Base-by-base conservation (phyloP, 2,888 invertebrate genomes). In the Monochamus alternatus region DNA sequence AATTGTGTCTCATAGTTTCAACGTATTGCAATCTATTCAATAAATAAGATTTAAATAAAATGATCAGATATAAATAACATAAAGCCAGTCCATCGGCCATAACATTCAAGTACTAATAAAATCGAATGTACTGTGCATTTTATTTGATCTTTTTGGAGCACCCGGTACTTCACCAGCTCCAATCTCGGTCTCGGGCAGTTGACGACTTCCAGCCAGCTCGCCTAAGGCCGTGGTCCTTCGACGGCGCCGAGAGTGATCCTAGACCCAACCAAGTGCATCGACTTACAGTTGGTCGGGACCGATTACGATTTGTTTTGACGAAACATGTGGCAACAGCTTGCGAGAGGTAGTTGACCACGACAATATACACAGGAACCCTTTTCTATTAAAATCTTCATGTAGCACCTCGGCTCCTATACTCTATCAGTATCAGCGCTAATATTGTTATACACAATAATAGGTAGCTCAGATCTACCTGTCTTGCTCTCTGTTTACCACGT, bases 261-360 rank as follows among this genome's bases (percentile, higher is more conserved):
- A 62, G 60, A 69, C 69, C 69, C 69, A 63, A 60, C 74, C 62
- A 67, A 69, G 69, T 69, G 64, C 69, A 67, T 74, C 63, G 67
- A 74, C 73, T 67, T 73, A 73, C 73, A 73, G 73, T 66, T 73
- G 73, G 74, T 69, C 62, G 72, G 74, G 64, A 74, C 74, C 69
- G 64, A 76, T 73, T 74, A 79, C 67, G 75, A 75, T 78, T 81
- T 84, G 83, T 85, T 84, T 85, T 85, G 83, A 84, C 81, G 77
- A 81, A 83, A 85, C 83, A 86, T 85, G 82, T 86, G 87, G 86
- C 87, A 87, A 86, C 86, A 82, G 82, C 80, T 80, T 78, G 74
- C 79, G 77, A 79, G 83, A 87, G 87, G 87, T 87, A 87, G 87
- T 85, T 87, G 87, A 87, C 87, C 87, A 87, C 84, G 83, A 85